Conservation (phyloP, 2,113 vertebrate genomes). For the Microtus montanus region DNA sequence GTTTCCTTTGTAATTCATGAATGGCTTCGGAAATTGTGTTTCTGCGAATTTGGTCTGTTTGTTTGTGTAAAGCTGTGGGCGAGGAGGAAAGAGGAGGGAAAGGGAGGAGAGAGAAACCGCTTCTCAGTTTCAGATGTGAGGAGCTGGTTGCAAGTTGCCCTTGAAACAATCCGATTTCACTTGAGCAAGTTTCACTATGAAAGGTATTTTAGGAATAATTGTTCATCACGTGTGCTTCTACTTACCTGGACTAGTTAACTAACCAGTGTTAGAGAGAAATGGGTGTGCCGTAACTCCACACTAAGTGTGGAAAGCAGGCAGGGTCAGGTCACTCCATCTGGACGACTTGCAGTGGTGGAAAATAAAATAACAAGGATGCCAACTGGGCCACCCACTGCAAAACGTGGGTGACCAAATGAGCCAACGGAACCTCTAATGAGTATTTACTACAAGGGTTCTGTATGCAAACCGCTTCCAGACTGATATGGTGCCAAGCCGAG, state of each 20-base stretch:
- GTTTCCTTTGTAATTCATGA: background rate
- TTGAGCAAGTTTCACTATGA: background rate
- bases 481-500: conserved; percentile 84
- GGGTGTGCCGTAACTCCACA: conserved; percentile 50
- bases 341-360: conserved; percentile 79
- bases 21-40: background rate
- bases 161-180: background rate
- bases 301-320: background rate
- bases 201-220: background rate
- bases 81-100: background rate
- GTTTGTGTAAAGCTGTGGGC: background rate
- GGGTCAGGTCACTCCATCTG: conserved; percentile 80
- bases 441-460: conserved; percentile 83
- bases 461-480: conserved; percentile 82
- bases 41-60: background rate
- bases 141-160: background rate
- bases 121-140: background rate
- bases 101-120: background rate
- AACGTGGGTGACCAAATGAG: conserved; percentile 82
- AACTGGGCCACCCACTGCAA: conserved; percentile 85
- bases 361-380: conserved; percentile 78
- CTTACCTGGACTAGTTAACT: conserved; percentile 66
- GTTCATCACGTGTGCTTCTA: conserved; percentile 48
- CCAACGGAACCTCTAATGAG: conserved; percentile 78
- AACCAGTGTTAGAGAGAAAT: conserved; percentile 61